Conservation (phyloP, 2,113 vertebrate genomes). For the Notiomystis cincta region DNA sequence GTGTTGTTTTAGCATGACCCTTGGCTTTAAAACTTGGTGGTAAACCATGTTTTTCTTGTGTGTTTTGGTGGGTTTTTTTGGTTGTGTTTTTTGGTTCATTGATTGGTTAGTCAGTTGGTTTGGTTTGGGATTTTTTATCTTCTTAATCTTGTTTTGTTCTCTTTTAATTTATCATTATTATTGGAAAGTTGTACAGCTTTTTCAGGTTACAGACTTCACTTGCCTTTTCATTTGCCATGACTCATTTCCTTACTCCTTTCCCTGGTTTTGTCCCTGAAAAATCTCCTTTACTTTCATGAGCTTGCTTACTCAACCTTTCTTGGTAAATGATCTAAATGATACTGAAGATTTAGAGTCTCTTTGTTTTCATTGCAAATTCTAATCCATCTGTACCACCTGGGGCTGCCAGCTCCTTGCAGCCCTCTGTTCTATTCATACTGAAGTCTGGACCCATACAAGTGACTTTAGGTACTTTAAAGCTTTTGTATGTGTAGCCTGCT, state of each 20-base stretch:
- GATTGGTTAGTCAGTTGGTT: not conserved
- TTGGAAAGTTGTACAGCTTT: not conserved
- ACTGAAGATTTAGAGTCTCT: fast-evolving
- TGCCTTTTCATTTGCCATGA: not conserved
- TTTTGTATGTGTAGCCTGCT: not conserved
- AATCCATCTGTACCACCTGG: not conserved
- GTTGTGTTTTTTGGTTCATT: not conserved
- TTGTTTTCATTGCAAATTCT: not conserved
- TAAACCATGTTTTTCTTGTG: not conserved
- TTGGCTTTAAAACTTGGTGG: not conserved
- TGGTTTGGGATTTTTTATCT: not conserved
- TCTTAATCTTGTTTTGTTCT: not conserved
- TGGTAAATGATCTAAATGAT: not conserved
- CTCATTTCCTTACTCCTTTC: not conserved
- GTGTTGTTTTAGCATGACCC: not conserved
- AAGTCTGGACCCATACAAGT: not conserved
- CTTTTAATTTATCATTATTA: not conserved
- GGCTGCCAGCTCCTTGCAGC: not conserved
- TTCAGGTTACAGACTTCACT: not conserved
- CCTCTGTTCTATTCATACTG: not conserved
- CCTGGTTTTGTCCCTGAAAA: not conserved
- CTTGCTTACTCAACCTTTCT: not conserved
- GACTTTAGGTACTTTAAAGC: not conserved
- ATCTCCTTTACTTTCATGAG: not conserved
- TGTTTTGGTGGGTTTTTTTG: fast-evolving